Evolutionary conservation across 2,888 invertebrate genomes (phyloP), one percentile per base, ranked within the genome.

Genomic region (Cryptocephalus moraei): DNA sequence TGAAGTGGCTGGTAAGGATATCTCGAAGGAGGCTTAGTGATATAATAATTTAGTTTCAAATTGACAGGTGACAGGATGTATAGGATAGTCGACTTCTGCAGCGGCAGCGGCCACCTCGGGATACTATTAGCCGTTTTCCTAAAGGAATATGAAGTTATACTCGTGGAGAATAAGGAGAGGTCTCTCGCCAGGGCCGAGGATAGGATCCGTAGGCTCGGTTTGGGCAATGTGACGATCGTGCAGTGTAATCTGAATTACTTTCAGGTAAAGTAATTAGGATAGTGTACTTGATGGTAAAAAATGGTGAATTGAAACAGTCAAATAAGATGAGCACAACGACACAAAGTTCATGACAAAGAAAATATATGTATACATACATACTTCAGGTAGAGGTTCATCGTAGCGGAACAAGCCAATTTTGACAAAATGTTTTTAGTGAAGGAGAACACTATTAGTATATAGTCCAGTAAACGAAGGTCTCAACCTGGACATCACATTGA

Each of bases 211-310:
- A 70, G 77, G 47, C 73, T 93, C 56, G 72, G 75, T 0, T 66
- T 94, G 33, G 74, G 65, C 6, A 95, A 95, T 73, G 77, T 93
- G 1, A 75, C 73, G 22, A 80, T 91, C 60, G 81, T 85, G 61
- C 91, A 95, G 72, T 86, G 91, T 62, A 96, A 96, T 73, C 75
- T 95, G 56, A 89, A 91, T 67, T 93, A 92, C 64, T 93, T 91
- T 64, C 76, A 22, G 22, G 22, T 22, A 22, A 22, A 6, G 22
- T 6, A 2, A 22, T 22, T 22, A 2, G 6, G 22, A 22, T 22
- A n/a, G n/a, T n/a, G n/a, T n/a, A n/a, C n/a, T n/a, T n/a, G n/a
- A n/a, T n/a, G n/a, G n/a, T n/a, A n/a, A n/a, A n/a, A n/a, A n/a
- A n/a, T n/a, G n/a, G n/a, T n/a, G n/a, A n/a, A n/a, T n/a, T n/a